These are phyloP conservation scores for Formica exsecta DNA, from an alignment of 1,140 invertebrate genomes.

Conservation along the genomic window DNA sequence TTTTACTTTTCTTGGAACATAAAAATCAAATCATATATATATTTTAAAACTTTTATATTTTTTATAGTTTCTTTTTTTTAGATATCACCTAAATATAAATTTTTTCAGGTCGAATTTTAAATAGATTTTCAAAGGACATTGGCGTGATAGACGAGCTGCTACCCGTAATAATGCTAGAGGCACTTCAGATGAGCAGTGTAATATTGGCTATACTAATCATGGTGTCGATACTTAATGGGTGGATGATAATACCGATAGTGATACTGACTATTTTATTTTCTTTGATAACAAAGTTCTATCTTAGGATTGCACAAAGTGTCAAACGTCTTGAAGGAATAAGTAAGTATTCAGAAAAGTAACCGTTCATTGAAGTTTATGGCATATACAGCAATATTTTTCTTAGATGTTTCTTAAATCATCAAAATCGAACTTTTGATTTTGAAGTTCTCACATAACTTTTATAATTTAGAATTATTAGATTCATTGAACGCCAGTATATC, in stretches of 20 bases:
- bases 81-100: neutral
- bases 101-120: constrained; percentile 89
- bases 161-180: constrained; percentile 90
- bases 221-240: constrained; percentile 87
- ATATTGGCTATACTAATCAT: constrained; percentile 86
- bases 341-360: constrained; percentile 72
- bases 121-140: constrained; percentile 93
- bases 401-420: neutral
- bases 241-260: constrained; percentile 87
- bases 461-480: neutral
- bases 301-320: constrained; percentile 88
- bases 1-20: neutral
- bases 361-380: neutral
- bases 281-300: constrained; percentile 87
- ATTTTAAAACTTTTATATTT: too few species aligned
- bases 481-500: neutral
- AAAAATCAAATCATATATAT: neutral
- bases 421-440: neutral
- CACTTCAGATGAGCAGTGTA: constrained; percentile 85
- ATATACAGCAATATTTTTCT: neutral
- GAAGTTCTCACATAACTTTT: neutral
- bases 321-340: constrained; percentile 87
- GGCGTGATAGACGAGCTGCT: constrained; percentile 93
- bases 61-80: neutral
- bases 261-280: constrained; percentile 87